Base-by-base conservation (phyloP, 2,113 vertebrate species). In the Chionis minor region DNA sequence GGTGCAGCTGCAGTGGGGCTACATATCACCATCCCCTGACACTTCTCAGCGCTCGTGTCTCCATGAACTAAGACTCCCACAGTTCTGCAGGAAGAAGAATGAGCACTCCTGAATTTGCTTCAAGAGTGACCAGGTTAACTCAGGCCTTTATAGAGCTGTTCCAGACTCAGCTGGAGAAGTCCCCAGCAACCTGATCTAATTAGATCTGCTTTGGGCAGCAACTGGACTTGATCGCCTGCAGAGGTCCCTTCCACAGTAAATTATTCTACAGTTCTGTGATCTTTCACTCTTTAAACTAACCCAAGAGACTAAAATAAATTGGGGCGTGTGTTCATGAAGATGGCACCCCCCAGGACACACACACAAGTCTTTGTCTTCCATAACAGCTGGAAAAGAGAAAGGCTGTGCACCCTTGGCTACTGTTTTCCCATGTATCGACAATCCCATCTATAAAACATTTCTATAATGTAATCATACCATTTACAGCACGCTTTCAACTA, bases 11-110 rank as follows among this genome's bases (percentile, higher is more conserved):
- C 1, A 0, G 26, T 44, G 26, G 38, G 72, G 30, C 51, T 38
- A 32, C 17, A 4, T 13, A 44, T 14, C 45, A 30, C 12, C 1
- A 0, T 24, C 20, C 67, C 35, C 24, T n/a, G 35, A 54, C 0
- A 0, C 45, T 59, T 40, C 62, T 44, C 79, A 56, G 32, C 62
- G 14, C 51, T 21, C 38, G 38, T 22, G 17, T 28, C 61, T 9
- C 62, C 49, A 12, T 3, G 13, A 88, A 32, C 28, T 8, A 19
- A 26, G 22, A 17, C 54, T 73, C 24, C 21, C 35, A 19, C 15
- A n/a, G 32, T 9, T 49, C 38, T 30, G 13, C 32, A 10, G 8
- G 8, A 23, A 66, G n/a, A 54, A 49, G 30, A 59, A 51, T 14
- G 5, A 71, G 33, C 19, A 22, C 22, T 62, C 45, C 28, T 62